Evolutionary conservation across 2,113 vertebrate species (phyloP).

Genomic region (Cervus canadensis): DNA sequence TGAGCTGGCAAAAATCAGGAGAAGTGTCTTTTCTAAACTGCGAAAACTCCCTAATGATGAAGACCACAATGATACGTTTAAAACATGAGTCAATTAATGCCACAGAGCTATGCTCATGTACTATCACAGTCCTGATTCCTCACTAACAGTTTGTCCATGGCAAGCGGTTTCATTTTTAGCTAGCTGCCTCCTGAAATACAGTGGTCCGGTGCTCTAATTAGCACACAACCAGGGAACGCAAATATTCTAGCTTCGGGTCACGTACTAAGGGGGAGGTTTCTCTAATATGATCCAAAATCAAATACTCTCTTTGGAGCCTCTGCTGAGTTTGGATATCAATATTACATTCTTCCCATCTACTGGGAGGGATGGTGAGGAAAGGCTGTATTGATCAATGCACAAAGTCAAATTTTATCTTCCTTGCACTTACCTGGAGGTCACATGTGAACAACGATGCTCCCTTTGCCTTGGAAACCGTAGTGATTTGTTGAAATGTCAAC

Average conservation of each 20-base stretch:
- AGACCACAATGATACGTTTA: neutral
- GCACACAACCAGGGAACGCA: neutral
- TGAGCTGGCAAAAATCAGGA: neutral
- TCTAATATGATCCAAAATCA: neutral
- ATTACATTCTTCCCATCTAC: neutral
- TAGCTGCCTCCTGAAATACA: neutral
- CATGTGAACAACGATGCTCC: conserved; percentile 96
- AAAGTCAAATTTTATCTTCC: neutral
- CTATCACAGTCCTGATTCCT: neutral
- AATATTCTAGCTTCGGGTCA: neutral
- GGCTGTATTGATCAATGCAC: neutral
- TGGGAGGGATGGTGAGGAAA: neutral
- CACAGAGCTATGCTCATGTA: neutral
- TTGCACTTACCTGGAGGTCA: conserved; percentile 89
- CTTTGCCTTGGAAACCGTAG: conserved; percentile 93
- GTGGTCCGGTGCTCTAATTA: neutral
- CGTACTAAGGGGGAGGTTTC: neutral
- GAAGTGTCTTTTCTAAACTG: conserved; percentile 23
- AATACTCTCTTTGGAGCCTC: neutral
- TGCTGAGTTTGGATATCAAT: neutral
- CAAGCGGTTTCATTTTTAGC: neutral
- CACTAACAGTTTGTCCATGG: neutral
- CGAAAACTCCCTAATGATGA: neutral
- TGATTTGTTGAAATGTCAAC: conserved; percentile 98
- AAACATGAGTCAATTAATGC: neutral